A percentile compares a stretch with the other conserved stretches of the same genome.
These are phyloP conservation scores for Zoanthus sociatus DNA, from an alignment of 92 coral and sea anemone species.

Conservation along the genomic window DNA sequence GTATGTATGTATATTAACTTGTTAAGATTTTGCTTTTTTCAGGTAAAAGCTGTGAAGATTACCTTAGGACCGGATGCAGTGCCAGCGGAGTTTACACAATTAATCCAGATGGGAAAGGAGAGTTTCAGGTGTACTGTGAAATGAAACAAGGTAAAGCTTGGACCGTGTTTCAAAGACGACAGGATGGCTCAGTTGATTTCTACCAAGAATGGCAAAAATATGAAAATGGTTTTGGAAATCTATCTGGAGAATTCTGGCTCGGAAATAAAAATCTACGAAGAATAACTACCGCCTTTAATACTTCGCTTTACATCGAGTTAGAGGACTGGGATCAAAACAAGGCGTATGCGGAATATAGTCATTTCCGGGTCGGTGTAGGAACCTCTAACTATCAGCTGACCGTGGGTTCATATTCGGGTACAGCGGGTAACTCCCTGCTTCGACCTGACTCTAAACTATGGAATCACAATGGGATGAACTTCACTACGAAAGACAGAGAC, in stretches of 20 bases:
- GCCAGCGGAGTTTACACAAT: constrained; percentile 21
- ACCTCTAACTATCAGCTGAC: constrained; percentile 23
- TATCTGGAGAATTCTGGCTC: constrained; percentile 34
- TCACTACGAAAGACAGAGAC: constrained; percentile 32
- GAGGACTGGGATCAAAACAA: constrained; percentile 38
- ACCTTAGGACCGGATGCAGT: constrained; percentile 15
- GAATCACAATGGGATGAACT: constrained; percentile 40
- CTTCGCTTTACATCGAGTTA: constrained; percentile 22
- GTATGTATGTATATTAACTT: background rate
- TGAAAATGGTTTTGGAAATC: constrained; percentile 22
- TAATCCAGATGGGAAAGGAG: constrained; percentile 5
- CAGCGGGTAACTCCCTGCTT: constrained; percentile 44
- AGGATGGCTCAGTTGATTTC: constrained; percentile 34
- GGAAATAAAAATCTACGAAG: constrained; percentile 33
- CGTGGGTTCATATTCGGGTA: constrained; percentile 35
- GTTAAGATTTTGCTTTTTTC: background rate
- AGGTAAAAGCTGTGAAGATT: constrained; percentile 41
- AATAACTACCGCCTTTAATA: constrained; percentile 13
- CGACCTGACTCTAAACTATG: constrained; percentile 14
- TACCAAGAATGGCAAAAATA: constrained; percentile 28
- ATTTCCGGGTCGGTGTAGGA: constrained; percentile 7
- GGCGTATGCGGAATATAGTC: constrained; percentile 26
- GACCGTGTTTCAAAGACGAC: constrained; percentile 36
- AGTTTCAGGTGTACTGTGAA: constrained; percentile 32
- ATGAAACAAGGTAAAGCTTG: constrained; percentile 21